Evolutionary conservation across 2,113 vertebrate species (phyloP).

Genomic region (Epinephelus lanceolatus): DNA sequence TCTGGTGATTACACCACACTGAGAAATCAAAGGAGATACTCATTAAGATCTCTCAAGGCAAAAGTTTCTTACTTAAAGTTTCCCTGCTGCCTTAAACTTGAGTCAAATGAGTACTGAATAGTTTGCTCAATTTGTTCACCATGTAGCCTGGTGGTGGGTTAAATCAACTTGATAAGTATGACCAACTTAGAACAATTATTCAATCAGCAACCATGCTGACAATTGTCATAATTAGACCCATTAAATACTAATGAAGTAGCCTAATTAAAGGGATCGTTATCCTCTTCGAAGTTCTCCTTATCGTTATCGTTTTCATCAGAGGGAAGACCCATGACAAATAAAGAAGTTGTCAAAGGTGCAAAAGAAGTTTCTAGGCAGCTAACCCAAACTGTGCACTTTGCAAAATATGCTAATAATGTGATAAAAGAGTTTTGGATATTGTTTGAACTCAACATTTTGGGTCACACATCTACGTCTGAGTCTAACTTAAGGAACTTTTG

Average conservation of each 20-base stretch:
- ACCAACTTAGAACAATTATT: background rate
- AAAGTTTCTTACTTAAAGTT: background rate
- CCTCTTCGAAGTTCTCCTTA: background rate
- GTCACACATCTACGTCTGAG: too few relatives aligned
- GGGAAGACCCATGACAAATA: background rate
- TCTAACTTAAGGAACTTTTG: background rate
- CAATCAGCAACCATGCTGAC: background rate
- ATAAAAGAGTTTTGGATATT: background rate
- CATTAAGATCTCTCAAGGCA: background rate
- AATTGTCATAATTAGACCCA: background rate
- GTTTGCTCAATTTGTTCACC: background rate
- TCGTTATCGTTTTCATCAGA: background rate
- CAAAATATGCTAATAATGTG: background rate
- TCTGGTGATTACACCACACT: conserved; percentile 10
- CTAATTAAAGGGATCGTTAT: background rate
- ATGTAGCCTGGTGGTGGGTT: background rate
- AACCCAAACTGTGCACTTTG: background rate
- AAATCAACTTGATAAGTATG: background rate
- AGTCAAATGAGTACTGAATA: background rate
- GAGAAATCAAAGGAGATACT: conserved; percentile 28
- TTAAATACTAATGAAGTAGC: background rate
- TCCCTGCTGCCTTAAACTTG: background rate
- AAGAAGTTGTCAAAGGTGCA: background rate
- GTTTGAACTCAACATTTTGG: background rate
- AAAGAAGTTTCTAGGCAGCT: background rate